Evolutionary conservation across 2,888 invertebrate species (phyloP).

Genomic region (Tipula helvola): DNA sequence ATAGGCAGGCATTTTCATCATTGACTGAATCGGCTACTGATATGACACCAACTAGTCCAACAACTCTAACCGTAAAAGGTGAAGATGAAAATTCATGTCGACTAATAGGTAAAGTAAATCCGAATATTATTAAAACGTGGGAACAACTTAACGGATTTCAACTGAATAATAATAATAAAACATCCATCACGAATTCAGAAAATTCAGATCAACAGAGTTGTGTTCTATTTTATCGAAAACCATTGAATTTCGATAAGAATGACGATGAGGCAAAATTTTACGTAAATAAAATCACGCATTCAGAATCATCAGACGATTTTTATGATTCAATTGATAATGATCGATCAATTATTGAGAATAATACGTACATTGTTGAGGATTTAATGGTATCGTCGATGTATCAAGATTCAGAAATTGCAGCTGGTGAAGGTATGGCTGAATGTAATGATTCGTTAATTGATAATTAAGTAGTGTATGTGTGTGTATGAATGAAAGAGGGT

Average conservation of each 20-base stretch:
- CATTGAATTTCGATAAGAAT: slow-evolving; percentile 11
- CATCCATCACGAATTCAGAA: slow-evolving; percentile 13
- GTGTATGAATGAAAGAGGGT: background rate
- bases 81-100: slow-evolving; percentile 14
- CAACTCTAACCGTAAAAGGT: background rate
- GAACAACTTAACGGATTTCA: slow-evolving; percentile 16
- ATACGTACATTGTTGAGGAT: slow-evolving; percentile 8
- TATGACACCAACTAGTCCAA: background rate
- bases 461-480: slow-evolving; percentile 13
- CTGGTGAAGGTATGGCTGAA: slow-evolving; percentile 20
- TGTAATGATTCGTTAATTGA: slow-evolving; percentile 16
- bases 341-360: slow-evolving; percentile 12
- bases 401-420: slow-evolving; percentile 12
- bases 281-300: slow-evolving; percentile 18
- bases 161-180: slow-evolving; percentile 7
- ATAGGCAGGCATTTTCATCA: background rate
- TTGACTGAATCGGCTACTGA: background rate
- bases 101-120: slow-evolving; percentile 19
- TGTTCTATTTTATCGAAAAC: slow-evolving; percentile 14
- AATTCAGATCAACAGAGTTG: slow-evolving; percentile 14
- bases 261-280: slow-evolving; percentile 18
- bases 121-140: slow-evolving; percentile 19
- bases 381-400: background rate
- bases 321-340: slow-evolving; percentile 20
- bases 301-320: slow-evolving; percentile 16